A percentile compares a stretch with the other conserved stretches of the same genome.
phyloP scores from a whole-genome alignment of 2,888 invertebrate genomes.

The Morpho helenor region DNA sequence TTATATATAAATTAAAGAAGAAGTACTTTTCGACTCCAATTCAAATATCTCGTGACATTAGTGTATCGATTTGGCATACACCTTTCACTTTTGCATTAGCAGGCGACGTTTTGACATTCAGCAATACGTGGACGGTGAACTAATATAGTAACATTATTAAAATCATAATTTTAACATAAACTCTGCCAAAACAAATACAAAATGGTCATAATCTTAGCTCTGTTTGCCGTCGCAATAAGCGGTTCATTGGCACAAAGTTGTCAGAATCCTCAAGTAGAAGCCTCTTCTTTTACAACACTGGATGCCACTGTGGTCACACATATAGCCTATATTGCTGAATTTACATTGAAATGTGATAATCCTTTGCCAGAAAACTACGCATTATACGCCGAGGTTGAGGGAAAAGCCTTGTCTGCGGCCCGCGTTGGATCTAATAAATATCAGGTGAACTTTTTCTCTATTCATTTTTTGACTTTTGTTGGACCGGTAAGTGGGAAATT shows the following conservation, averaged over 20 bases:
- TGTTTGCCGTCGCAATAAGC: conserved; percentile 47
- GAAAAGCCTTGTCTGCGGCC: conserved; percentile 91
- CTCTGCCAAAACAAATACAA: conserved; percentile 48
- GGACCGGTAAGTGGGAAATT: too few species aligned
- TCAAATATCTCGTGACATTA: background rate
- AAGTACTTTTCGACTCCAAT: background rate
- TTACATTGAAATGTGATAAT: conserved; percentile 89
- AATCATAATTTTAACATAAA: conserved; percentile 28
- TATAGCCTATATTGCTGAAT: conserved; percentile 95
- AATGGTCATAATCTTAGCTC: conserved; percentile 63
- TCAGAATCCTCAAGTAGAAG: conserved; percentile 83
- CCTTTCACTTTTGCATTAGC: conserved; percentile 14
- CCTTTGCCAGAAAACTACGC: conserved; percentile 81
- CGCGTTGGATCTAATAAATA: conserved; percentile 87
- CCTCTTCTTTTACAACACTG: conserved; percentile 92
- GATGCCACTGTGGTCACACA: conserved; percentile 95
- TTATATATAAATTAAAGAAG: too few species aligned
- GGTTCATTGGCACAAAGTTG: conserved; percentile 53
- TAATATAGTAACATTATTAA: conserved; percentile 2
- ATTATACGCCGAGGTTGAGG: conserved; percentile 93
- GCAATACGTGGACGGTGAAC: conserved; percentile 29
- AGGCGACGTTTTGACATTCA: conserved; percentile 11
- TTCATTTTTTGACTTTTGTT: background rate
- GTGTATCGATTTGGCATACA: conserved; percentile 9
- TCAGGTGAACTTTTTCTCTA: conserved; percentile 81